phyloP scores from a whole-genome alignment of 1,140 invertebrate species.

The Apis dorsata region DNA sequence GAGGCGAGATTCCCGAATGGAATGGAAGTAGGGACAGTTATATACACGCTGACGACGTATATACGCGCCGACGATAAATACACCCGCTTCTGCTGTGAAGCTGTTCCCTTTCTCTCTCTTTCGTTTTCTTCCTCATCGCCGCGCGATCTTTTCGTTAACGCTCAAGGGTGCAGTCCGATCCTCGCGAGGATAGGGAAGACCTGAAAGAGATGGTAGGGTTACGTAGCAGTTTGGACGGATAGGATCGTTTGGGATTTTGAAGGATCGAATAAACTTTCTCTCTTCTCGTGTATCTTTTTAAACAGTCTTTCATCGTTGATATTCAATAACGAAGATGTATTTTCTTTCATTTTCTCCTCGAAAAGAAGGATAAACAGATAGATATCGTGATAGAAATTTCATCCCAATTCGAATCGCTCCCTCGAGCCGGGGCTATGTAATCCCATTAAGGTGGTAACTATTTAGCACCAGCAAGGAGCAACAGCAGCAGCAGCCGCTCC shows the following conservation, averaged over 20 bases:
- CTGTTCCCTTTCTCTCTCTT: slow-evolving; percentile 18
- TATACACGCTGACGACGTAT: slow-evolving; percentile 11
- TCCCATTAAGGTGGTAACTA: background rate
- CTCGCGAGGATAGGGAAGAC: background rate
- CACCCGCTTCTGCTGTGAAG: slow-evolving; percentile 44
- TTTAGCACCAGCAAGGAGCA: background rate
- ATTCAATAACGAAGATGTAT: too few species aligned
- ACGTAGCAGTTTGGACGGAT: background rate
- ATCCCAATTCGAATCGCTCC: background rate
- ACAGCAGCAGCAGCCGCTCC: slow-evolving; percentile 1
- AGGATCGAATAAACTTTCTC: too few species aligned
- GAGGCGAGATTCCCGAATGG: slow-evolving; percentile 5
- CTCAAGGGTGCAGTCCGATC: background rate
- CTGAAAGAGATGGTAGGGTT: background rate
- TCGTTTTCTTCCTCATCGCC: background rate
- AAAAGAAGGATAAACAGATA: too few species aligned
- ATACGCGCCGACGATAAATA: slow-evolving; percentile 55
- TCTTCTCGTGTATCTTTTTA: too few species aligned
- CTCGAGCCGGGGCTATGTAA: background rate
- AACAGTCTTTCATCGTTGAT: too few species aligned
- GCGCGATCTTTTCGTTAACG: background rate
- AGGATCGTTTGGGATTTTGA: background rate
- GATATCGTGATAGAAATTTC: background rate
- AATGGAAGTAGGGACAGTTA: slow-evolving; percentile 12
- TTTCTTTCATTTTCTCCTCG: too few species aligned